Evolutionary conservation across 2,797 vertebrate genomes (phyloP).

Genomic region (Rhyacichthys aspro): DNA sequence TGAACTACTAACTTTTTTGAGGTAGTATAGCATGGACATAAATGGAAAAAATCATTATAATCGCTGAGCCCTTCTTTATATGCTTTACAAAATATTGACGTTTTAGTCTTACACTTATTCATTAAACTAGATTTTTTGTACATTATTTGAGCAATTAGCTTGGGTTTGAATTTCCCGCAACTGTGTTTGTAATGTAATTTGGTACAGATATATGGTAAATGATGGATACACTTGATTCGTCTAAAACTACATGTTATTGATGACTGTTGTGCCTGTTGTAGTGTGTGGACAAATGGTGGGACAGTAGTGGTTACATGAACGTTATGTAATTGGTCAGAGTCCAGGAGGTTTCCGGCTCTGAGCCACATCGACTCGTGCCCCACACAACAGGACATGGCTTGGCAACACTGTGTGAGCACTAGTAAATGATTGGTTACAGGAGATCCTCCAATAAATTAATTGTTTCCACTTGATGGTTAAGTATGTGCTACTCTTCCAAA

Average conservation of each 20-base stretch:
- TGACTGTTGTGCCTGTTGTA: neutral
- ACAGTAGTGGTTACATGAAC: conserved; percentile 50
- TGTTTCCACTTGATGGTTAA: conserved; percentile 87
- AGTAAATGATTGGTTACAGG: conserved; percentile 82
- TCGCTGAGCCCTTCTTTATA: too few relatives aligned
- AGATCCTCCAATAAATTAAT: conserved; percentile 87
- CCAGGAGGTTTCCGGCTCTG: conserved; percentile 59
- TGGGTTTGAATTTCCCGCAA: too few relatives aligned
- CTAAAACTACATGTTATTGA: conserved; percentile 20
- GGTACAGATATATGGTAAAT: too few relatives aligned
- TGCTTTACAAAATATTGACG: too few relatives aligned
- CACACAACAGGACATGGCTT: conserved; percentile 71
- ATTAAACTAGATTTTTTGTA: too few relatives aligned
- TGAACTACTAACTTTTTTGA: too few relatives aligned
- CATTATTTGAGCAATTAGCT: too few relatives aligned
- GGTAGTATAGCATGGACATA: too few relatives aligned
- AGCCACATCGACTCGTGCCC: conserved; percentile 70
- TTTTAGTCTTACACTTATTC: too few relatives aligned
- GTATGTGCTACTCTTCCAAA: conserved; percentile 87
- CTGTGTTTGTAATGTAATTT: too few relatives aligned
- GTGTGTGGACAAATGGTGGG: conserved; percentile 44
- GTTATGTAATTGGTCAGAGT: conserved; percentile 57
- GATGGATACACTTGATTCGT: too few relatives aligned
- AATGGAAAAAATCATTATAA: too few relatives aligned
- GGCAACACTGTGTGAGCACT: conserved; percentile 69